Evolutionary conservation across 2,113 vertebrate genomes (phyloP).

Genomic region (Tragelaphus scriptus): DNA sequence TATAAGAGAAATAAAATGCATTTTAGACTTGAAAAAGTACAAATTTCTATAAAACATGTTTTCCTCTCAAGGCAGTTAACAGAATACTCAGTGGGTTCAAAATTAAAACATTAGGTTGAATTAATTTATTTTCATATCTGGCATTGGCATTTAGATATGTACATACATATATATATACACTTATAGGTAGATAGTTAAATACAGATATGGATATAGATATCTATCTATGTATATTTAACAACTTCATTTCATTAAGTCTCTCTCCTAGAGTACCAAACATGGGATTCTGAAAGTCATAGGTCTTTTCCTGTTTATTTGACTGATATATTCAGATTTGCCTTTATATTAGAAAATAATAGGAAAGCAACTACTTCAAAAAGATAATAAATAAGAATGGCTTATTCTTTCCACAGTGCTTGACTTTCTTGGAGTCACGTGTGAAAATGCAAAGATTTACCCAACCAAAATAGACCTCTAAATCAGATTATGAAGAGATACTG

Average conservation of each 20-base stretch:
- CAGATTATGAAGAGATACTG: neutral
- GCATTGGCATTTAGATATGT: neutral
- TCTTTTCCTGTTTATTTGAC: neutral
- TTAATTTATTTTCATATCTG: neutral
- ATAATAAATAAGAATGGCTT: neutral
- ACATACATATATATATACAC: neutral
- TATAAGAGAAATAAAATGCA: neutral
- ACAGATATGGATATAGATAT: neutral
- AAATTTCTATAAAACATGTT: neutral
- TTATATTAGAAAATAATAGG: constrained; percentile 1
- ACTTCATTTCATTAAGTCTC: neutral
- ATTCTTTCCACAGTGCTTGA: neutral
- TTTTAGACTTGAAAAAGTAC: neutral
- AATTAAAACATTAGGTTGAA: neutral
- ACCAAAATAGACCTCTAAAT: neutral
- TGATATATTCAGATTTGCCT: neutral
- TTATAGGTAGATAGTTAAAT: neutral
- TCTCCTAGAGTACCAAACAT: neutral
- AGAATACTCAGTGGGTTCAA: neutral
- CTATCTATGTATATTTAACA: neutral
- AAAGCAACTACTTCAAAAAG: neutral
- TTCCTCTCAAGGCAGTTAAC: neutral
- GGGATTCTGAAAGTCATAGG: neutral
- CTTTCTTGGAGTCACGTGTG: neutral
- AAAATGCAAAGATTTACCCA: neutral